Base-by-base conservation (phyloP, 1,140 invertebrate species). In the Megalopta genalis region DNA sequence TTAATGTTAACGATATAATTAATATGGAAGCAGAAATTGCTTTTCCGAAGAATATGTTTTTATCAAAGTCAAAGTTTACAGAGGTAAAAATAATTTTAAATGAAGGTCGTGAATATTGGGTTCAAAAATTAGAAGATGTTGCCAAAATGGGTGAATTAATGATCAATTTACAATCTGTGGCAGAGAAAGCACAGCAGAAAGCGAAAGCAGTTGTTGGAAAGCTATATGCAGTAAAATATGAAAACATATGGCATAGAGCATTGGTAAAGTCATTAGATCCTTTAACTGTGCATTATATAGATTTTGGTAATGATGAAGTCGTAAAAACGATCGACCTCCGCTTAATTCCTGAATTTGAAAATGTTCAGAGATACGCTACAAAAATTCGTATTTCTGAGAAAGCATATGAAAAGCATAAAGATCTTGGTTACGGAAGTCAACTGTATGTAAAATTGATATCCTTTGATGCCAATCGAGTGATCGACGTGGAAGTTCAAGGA, bases 161-260 rank as follows among this genome's bases (percentile, higher is more conserved):
- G 83, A 9, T 0, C 0, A 14, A 73, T 9, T 49, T 89, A 6
- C 64, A 86, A 60, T 0, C 39, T 2, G 57, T 77, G 4, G 82
- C 65, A 14, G 0, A 64, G 1, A 62, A 71, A 0, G 73, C 72
- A 32, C 32, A 32, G 8, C 52, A 18, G 9, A 66, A 74, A 37
- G 46, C 83, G 0, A 63, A 74, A 14, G 85, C 88, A 16, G n/a
- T 85, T 1, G 3, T 88, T 8, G 87, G 83, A 4, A 32, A 86
- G 23, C 70, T 87, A 7, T 91, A 90, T 52, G 88, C 83, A 6
- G 46, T 82, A 0, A 7, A 81, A 3, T 87, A 73, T 49, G 76
- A 87, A 23, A 25, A 21, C 9, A 1, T 82, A 2, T 93, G 90
- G 91, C 87, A 90, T 52, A 80, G 92, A 63, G 89, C 78, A 2